Conservation (phyloP, 2,797 vertebrate genomes). For the Poeciliopsis paucimaculata region DNA sequence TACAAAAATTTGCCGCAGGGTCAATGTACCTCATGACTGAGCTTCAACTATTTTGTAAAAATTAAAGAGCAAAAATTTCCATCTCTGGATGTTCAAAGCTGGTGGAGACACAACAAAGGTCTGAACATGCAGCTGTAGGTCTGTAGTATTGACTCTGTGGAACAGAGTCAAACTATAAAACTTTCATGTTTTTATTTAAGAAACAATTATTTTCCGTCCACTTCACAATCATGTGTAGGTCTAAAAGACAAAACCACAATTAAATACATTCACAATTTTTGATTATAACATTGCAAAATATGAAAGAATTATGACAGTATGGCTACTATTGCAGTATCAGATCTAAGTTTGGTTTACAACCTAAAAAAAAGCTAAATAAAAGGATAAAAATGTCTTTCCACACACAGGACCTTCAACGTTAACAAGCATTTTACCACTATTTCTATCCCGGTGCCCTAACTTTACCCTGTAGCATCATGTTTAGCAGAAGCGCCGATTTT, state of each 20-base stretch:
- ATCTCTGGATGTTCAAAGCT: not conserved
- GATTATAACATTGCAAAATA: not conserved
- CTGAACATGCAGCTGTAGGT: not conserved
- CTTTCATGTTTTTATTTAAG: not conserved
- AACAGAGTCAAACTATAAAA: not conserved
- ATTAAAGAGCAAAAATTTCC: not conserved
- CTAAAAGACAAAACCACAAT: not conserved
- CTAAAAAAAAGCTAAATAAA: not conserved
- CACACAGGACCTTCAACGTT: not conserved
- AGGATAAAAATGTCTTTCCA: not conserved
- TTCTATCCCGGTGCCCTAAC: slow-evolving; percentile 24
- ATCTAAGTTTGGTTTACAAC: not conserved
- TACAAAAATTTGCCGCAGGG: not conserved
- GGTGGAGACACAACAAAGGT: not conserved
- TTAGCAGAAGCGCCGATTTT: slow-evolving; percentile 40
- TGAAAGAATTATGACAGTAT: not conserved
- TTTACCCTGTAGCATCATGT: slow-evolving; percentile 30
- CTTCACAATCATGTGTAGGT: not conserved
- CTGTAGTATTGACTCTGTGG: not conserved
- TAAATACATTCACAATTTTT: not conserved
- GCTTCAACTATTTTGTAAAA: not conserved
- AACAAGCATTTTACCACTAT: not conserved
- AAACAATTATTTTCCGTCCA: not conserved
- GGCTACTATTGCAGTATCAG: not conserved
- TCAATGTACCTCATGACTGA: not conserved